phyloP scores from a whole-genome alignment of 2,797 vertebrate species.

The Coregonus sp. region DNA sequence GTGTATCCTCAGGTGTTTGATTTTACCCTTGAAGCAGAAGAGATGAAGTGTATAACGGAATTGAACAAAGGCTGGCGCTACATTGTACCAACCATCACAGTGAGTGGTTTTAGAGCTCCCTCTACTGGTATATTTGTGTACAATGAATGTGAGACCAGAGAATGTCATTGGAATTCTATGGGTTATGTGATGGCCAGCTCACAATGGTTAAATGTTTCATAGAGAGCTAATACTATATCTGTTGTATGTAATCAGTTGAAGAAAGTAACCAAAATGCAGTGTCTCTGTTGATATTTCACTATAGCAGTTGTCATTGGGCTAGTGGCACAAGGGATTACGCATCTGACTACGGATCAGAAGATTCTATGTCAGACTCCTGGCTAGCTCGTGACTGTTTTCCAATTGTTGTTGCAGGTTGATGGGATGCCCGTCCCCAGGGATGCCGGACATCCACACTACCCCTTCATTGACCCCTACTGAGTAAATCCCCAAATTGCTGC shows the following conservation, averaged over 20 bases:
- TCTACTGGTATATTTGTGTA: not conserved
- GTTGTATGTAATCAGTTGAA: not conserved
- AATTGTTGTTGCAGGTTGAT: slow-evolving; percentile 79
- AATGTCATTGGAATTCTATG: not conserved
- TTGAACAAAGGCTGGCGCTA: slow-evolving; percentile 92
- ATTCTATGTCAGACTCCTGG: slow-evolving; percentile 80
- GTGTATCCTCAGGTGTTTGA: slow-evolving; percentile 85
- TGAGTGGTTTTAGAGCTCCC: slow-evolving; percentile 62
- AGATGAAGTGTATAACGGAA: slow-evolving; percentile 81
- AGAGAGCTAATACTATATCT: not conserved
- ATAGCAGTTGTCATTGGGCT: not conserved
- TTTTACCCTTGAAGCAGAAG: slow-evolving; percentile 86
- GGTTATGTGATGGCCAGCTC: not conserved
- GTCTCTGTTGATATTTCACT: not conserved
- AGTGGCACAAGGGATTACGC: slow-evolving; percentile 19
- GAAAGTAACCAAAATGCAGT: not conserved
- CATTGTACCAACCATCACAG: slow-evolving; percentile 89
- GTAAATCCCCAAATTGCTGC: slow-evolving; percentile 6
- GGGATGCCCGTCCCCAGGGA: slow-evolving; percentile 86
- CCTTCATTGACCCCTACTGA: slow-evolving; percentile 94
- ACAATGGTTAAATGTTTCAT: not conserved
- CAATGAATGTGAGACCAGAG: not conserved
- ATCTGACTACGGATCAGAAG: slow-evolving; percentile 30
- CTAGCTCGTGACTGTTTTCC: slow-evolving; percentile 63
- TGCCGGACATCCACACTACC: slow-evolving; percentile 89